A percentile compares a stretch with the other conserved stretches of the same genome.
Conservation (phyloP, 2,797 vertebrate genomes). For the Kryptolebias ocellatus region DNA sequence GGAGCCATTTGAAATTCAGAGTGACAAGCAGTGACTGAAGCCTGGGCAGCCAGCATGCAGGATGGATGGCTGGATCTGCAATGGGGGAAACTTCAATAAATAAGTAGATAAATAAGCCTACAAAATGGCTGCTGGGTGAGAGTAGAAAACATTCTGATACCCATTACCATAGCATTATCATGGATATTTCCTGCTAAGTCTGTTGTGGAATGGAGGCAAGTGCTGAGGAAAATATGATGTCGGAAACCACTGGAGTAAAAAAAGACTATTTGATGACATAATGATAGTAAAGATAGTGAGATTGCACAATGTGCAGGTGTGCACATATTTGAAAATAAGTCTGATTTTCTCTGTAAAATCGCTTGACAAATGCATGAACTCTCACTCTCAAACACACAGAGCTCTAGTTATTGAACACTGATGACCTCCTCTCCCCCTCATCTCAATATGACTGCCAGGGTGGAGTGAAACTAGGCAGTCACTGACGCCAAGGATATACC, state of each 20-base stretch:
- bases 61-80: constrained; percentile 68
- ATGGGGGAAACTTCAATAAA: constrained; percentile 64
- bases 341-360: constrained; percentile 74
- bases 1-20: constrained; percentile 83
- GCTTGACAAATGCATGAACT: constrained; percentile 80
- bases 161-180: constrained; percentile 74
- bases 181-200: constrained; percentile 47
- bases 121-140: constrained; percentile 69
- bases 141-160: constrained; percentile 63
- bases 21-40: constrained; percentile 77
- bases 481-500: constrained; percentile 72
- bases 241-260: constrained; percentile 43
- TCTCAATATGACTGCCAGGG: constrained; percentile 87
- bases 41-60: constrained; percentile 68
- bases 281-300: constrained; percentile 37
- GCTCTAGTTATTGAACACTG: constrained; percentile 7
- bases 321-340: constrained; percentile 35
- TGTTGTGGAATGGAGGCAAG: constrained; percentile 68
- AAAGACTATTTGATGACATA: constrained; percentile 47
- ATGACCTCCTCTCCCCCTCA: constrained; percentile 77
- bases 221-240: constrained; percentile 51
- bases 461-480: constrained; percentile 82
- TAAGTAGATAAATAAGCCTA: constrained; percentile 61
- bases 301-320: constrained; percentile 35
- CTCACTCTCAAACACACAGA: constrained; percentile 71